phyloP scores from a whole-genome alignment of 2,888 invertebrate species.

The Flabesymbios commensalis region DNA sequence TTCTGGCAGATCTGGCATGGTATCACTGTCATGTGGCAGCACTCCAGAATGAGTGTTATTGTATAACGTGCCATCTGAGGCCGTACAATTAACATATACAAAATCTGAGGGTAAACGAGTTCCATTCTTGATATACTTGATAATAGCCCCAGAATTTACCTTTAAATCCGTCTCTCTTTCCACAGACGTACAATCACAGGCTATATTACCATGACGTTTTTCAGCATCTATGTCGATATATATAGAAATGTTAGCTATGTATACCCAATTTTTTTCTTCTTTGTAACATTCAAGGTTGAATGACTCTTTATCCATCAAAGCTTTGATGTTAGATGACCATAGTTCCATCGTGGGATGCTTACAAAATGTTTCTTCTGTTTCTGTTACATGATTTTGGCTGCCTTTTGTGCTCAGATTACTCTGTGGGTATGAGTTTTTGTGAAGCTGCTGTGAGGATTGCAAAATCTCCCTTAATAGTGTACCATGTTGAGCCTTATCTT shows the following conservation, averaged over 20 bases:
- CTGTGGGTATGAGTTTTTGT: too few species aligned
- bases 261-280: constrained; percentile 77
- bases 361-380: too few species aligned
- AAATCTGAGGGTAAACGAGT: constrained; percentile 21
- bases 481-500: too few species aligned
- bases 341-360: too few species aligned
- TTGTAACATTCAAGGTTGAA: constrained; percentile 71
- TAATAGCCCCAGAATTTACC: constrained; percentile 2
- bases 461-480: too few species aligned
- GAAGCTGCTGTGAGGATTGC: too few species aligned
- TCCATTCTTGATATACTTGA: constrained; percentile 13
- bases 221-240: constrained; percentile 65
- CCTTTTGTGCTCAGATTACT: too few species aligned
- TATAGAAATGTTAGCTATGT: constrained; percentile 71
- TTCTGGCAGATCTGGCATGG: too few species aligned
- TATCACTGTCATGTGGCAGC: constrained; percentile 18
- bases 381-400: too few species aligned
- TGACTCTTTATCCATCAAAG: too few species aligned
- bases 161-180: constrained; percentile 39
- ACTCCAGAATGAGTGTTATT: constrained; percentile 70
- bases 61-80: constrained; percentile 64
- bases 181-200: constrained; percentile 67
- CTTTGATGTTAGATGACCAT: too few species aligned
- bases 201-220: constrained; percentile 59
- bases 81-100: constrained; percentile 34